Evolutionary conservation across 2,113 vertebrate genomes (phyloP).

Genomic region (Apistogramma diplotaenia): DNA sequence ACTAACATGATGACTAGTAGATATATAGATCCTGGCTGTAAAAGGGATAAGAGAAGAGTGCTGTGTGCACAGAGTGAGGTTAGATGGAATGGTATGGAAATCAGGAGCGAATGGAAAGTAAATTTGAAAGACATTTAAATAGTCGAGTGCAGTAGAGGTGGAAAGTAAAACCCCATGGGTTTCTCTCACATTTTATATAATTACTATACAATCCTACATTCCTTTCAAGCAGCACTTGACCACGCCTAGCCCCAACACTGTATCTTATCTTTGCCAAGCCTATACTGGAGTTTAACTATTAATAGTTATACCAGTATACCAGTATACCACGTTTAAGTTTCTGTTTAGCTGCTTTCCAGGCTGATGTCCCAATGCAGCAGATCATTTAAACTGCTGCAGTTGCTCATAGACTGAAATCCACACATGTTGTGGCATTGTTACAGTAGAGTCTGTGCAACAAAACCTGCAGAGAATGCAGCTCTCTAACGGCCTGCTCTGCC

Average conservation of each 20-base stretch:
- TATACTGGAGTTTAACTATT: not conserved
- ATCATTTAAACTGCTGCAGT: not conserved
- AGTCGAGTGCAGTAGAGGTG: not conserved
- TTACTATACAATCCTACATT: not conserved
- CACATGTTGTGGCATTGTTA: not conserved
- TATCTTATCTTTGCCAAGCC: not conserved
- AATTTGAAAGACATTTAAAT: not conserved
- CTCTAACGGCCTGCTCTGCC: not conserved
- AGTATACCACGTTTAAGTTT: not conserved
- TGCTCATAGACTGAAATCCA: not conserved
- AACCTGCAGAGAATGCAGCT: not conserved
- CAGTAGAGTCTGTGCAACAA: not conserved
- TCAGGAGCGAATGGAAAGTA: not conserved
- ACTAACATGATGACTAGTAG: not conserved
- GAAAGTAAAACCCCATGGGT: not conserved
- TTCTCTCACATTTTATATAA: not conserved
- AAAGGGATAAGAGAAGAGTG: accelerated
- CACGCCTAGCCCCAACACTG: not conserved
- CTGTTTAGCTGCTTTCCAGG: not conserved
- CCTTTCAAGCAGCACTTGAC: not conserved
- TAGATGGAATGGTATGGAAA: not conserved
- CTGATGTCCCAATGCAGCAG: too few relatives aligned
- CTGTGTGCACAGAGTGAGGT: too few relatives aligned
- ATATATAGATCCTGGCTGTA: not conserved
- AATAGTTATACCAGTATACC: too few relatives aligned